A percentile compares a stretch with the other conserved stretches of the same genome.
phyloP scores from a whole-genome alignment of 2,797 vertebrate genomes.

The Antrozous pallidus region DNA sequence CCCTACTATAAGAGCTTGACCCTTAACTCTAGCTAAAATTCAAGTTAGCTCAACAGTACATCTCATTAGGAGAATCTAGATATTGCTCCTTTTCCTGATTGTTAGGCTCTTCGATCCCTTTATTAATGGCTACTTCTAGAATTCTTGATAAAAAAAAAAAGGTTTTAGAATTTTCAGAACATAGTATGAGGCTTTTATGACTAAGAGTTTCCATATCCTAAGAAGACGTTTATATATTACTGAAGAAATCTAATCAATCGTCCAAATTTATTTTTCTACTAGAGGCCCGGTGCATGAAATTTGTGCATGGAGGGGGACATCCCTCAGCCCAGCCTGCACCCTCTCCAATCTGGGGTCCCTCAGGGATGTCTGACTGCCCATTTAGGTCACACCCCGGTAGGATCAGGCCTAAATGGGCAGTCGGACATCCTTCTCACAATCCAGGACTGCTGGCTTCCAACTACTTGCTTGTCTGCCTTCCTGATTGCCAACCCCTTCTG shows the following conservation, averaged over 20 bases:
- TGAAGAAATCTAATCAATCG: neutral
- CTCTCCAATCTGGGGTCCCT: no score
- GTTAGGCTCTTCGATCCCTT: neutral
- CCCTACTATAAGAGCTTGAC: neutral
- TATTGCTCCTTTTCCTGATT: neutral
- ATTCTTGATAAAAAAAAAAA: neutral
- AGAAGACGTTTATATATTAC: neutral
- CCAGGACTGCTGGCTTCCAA: no score
- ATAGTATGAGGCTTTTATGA: neutral
- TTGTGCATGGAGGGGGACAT: no score
- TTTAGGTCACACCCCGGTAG: no score
- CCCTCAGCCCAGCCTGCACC: no score
- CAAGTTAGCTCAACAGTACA: neutral
- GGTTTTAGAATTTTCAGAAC: neutral
- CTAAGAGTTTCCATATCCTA: neutral
- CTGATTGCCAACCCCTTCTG: no score
- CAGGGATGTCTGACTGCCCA: no score
- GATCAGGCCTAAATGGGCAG: no score
- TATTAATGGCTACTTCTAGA: neutral
- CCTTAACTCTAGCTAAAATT: neutral
- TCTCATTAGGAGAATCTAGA: neutral
- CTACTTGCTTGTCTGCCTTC: no score
- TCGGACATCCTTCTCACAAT: no score
- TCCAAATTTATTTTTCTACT: neutral
- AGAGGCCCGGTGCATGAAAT: no score